Conservation (phyloP, 2,113 vertebrate genomes). For the Sprattus sprattus region DNA sequence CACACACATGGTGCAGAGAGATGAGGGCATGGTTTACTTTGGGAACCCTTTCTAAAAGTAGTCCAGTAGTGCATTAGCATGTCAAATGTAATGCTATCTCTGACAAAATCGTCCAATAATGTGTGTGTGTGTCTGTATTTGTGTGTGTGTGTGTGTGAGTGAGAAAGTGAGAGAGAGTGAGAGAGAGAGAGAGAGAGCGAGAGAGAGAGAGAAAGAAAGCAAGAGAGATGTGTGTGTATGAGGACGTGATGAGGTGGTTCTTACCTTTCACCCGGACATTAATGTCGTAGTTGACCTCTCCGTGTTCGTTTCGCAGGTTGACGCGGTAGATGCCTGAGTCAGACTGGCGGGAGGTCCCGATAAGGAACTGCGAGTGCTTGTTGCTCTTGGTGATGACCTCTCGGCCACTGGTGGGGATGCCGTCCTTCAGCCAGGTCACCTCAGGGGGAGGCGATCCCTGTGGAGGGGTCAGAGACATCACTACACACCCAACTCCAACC, state of each 20-base stretch:
- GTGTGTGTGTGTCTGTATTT: too few relatives aligned
- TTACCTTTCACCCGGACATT: slow-evolving; percentile 60
- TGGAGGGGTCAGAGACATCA: not conserved
- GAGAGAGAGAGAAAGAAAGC: not conserved
- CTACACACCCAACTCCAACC: not conserved
- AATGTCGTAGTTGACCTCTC: slow-evolving; percentile 58
- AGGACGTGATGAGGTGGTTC: not conserved
- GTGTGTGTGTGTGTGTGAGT: not conserved
- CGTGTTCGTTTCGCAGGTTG: slow-evolving; percentile 60
- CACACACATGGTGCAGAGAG: too few relatives aligned
- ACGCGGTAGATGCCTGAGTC: slow-evolving; percentile 61
- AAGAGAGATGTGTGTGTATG: not conserved
- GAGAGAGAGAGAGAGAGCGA: not conserved
- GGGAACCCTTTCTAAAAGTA: too few relatives aligned
- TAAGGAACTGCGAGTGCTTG: slow-evolving; percentile 67
- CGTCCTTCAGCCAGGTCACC: slow-evolving; percentile 65
- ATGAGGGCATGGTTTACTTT: too few relatives aligned
- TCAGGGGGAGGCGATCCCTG: slow-evolving; percentile 61
- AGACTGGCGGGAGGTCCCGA: slow-evolving; percentile 53
- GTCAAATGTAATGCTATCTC: too few relatives aligned
- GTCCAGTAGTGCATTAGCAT: too few relatives aligned
- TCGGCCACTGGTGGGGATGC: slow-evolving; percentile 50
- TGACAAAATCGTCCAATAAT: too few relatives aligned
- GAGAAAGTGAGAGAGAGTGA: not conserved
- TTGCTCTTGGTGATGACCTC: slow-evolving; percentile 67